phyloP scores from a whole-genome alignment of 1,140 invertebrate genomes.

The Gryllus bimaculatus region DNA sequence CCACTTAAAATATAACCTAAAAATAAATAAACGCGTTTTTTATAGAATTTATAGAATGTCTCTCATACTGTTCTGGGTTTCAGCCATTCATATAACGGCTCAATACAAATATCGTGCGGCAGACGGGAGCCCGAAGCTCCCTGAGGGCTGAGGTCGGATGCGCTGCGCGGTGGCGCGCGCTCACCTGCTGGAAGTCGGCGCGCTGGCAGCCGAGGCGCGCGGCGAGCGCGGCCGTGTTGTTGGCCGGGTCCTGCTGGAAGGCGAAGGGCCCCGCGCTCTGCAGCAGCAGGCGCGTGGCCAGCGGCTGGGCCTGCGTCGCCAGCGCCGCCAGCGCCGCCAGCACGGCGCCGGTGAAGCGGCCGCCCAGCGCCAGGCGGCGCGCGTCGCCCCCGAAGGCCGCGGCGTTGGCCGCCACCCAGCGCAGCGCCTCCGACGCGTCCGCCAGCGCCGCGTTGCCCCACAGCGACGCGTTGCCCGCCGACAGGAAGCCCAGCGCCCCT shows the following conservation, averaged over 20 bases:
- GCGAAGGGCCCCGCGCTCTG: too few relatives aligned
- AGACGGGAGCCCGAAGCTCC: too few relatives aligned
- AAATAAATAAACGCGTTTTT: too few relatives aligned
- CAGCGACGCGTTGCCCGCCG: background rate
- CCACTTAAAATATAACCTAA: too few relatives aligned
- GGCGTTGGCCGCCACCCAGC: background rate
- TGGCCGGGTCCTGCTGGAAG: background rate
- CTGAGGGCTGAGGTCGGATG: too few relatives aligned
- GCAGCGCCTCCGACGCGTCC: background rate
- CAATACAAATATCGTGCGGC: too few relatives aligned
- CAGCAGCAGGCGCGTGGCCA: background rate
- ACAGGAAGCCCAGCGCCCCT: background rate
- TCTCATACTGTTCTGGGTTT: too few relatives aligned
- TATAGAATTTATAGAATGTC: too few relatives aligned
- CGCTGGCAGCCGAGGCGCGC: too few relatives aligned
- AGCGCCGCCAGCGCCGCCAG: background rate
- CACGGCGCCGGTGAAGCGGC: background rate
- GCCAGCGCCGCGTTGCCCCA: background rate
- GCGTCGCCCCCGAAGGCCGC: background rate
- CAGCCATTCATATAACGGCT: too few relatives aligned
- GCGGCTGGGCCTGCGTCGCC: too few relatives aligned
- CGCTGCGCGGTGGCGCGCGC: too few relatives aligned
- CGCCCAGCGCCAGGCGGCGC: background rate
- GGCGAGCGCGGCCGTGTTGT: background rate
- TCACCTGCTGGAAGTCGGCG: background rate